Evolutionary conservation across 1,140 invertebrate species (phyloP).

Genomic region (Elymnias hypermnestra): DNA sequence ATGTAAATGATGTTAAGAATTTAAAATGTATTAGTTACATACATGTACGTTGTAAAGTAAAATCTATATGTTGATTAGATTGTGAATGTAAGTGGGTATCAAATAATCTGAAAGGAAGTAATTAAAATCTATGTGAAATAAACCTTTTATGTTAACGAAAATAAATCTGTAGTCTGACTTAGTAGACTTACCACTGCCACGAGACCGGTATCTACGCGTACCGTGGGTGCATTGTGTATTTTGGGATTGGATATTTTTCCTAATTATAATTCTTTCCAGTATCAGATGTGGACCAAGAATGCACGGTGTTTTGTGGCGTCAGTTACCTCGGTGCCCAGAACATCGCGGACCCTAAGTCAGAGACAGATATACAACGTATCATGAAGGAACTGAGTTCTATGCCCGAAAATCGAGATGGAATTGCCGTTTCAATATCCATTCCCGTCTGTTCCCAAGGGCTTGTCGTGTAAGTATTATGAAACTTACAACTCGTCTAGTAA

Average conservation of each 20-base stretch:
- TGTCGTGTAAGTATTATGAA: conserved; percentile 80
- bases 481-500: not conserved
- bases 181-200: too few species aligned
- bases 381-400: conserved; percentile 88
- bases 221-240: not conserved
- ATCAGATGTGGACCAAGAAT: conserved; percentile 89
- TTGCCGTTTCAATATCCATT: conserved; percentile 93
- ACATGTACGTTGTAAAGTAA: too few species aligned
- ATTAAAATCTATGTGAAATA: too few species aligned
- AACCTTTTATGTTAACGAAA: too few species aligned
- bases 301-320: conserved; percentile 94
- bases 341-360: conserved; percentile 95
- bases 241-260: not conserved
- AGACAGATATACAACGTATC: conserved; percentile 96
- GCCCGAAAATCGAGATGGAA: conserved; percentile 82
- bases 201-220: too few species aligned
- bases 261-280: conserved; percentile 54
- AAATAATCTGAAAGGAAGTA: too few species aligned
- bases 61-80: too few species aligned
- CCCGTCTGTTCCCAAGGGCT: conserved; percentile 91
- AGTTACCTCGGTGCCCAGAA: conserved; percentile 95
- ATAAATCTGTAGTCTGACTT: too few species aligned
- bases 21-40: too few species aligned
- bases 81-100: too few species aligned
- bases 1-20: too few species aligned